Evolutionary conservation across 2,888 invertebrate species (phyloP).

Genomic region (Rhaphigaster nebulosa): DNA sequence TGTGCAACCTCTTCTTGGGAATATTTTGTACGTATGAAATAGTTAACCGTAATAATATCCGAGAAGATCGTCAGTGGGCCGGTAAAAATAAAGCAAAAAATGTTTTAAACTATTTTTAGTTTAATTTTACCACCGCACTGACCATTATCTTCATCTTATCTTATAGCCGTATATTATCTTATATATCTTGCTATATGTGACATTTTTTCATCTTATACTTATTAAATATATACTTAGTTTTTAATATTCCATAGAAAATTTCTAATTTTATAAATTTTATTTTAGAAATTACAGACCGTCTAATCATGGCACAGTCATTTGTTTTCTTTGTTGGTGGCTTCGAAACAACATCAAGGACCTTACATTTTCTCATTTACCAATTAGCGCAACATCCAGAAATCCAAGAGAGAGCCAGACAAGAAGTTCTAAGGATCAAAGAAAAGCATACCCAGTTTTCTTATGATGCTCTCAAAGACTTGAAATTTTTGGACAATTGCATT

Average conservation of each 20-base stretch:
- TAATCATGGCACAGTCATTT: slow-evolving; percentile 62
- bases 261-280: neutral
- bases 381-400: slow-evolving; percentile 56
- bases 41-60: too few relatives aligned
- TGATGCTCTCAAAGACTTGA: slow-evolving; percentile 60
- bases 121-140: too few relatives aligned
- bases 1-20: too few relatives aligned
- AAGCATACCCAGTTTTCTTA: slow-evolving; percentile 60
- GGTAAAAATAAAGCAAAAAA: too few relatives aligned
- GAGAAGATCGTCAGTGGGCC: too few relatives aligned
- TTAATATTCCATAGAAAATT: neutral
- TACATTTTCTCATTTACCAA: slow-evolving; percentile 58
- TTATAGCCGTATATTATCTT: too few relatives aligned
- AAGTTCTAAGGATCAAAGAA: slow-evolving; percentile 54
- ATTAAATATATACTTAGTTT: neutral
- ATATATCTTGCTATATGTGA: too few relatives aligned
- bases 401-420: slow-evolving; percentile 59
- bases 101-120: too few relatives aligned
- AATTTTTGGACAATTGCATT: slow-evolving; percentile 61
- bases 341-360: slow-evolving; percentile 62
- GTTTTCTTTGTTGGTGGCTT: slow-evolving; percentile 62
- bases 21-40: too few relatives aligned
- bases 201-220: too few relatives aligned
- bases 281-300: slow-evolving; percentile 60
- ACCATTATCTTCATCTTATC: too few relatives aligned